Base-by-base conservation (phyloP, 2,113 vertebrate species). In the Ploceus nigricollis region DNA sequence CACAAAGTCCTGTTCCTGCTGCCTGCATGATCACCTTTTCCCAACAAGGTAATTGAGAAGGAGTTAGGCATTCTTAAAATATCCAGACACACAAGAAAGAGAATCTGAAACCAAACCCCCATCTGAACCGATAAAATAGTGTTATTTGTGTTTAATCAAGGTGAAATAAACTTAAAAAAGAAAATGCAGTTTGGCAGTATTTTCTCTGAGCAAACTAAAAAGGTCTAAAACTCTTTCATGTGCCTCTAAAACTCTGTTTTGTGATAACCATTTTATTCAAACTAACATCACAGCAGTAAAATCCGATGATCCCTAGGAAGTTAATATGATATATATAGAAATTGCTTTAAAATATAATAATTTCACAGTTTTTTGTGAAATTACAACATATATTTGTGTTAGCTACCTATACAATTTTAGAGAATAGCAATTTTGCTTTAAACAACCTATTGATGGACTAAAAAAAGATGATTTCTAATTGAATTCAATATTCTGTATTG, bases 11-110 rank as follows among this genome's bases (percentile, higher is more conserved):
- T 88, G 39, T 60, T 97, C 79, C 51, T 66, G 13, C 44, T 89
- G 50, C 50, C 89, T 82, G 6, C 15, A 3, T 93, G 94, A 94
- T 95, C 83, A 93, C 66, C 72, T 25, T 94, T 97, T 97, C 93
- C 78, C 61, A 89, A 42, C 60, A 91, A 93, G 87, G 66, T 95
- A 96, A 94, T 57, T 96, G 91, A 96, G 85, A 80, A 95, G 69
- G 70, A 64, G 21, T 51, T 60, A 82, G 54, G 28, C 94, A 79
- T 91, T 97, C 72, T 73, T 86, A 81, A 94, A 92, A 70, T 88
- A 90, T 23, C 81, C 30, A 75, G 86, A 65, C 37, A 48, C 28
- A 44, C 31, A 82, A 61, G 50, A 82, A 89, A 76, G 23, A 77
- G 19, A 56, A 83, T 53, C 28, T 87, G 54, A 90, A 85, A 58